Evolutionary conservation across 2,113 vertebrate species (phyloP).

Genomic region (Cariama cristata): DNA sequence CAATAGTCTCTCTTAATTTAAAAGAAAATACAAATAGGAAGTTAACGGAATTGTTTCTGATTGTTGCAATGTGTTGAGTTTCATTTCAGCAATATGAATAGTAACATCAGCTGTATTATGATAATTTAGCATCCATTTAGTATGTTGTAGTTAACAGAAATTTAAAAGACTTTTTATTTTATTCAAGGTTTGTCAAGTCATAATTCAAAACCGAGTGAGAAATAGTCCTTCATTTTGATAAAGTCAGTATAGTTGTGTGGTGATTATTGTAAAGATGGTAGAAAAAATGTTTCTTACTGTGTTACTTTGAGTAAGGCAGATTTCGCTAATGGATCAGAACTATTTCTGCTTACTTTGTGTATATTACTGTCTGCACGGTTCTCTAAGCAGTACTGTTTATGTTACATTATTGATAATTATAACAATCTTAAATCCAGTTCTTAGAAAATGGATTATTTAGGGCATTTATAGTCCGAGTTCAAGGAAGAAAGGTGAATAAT

Average conservation of each 20-base stretch:
- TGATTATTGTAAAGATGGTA: neutral
- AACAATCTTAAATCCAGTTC: neutral
- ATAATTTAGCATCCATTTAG: neutral
- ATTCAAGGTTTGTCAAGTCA: neutral
- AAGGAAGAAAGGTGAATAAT: neutral
- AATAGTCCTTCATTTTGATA: neutral
- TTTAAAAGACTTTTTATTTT: neutral
- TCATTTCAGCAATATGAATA: neutral
- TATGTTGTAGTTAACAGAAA: neutral
- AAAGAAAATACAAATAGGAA: neutral
- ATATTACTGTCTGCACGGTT: neutral
- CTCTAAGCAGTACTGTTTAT: neutral
- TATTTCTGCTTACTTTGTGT: neutral
- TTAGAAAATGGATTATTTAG: neutral
- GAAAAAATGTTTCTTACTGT: neutral
- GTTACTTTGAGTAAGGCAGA: neutral
- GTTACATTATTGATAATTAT: neutral
- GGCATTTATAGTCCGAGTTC: neutral
- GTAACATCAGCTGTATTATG: neutral
- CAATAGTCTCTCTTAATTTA: neutral
- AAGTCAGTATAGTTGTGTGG: neutral
- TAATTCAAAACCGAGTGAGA: neutral
- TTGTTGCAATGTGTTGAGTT: neutral
- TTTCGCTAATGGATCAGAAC: neutral
- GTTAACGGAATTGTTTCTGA: neutral